Conservation (phyloP, 2,113 vertebrate genomes). For the Carassius carassius region DNA sequence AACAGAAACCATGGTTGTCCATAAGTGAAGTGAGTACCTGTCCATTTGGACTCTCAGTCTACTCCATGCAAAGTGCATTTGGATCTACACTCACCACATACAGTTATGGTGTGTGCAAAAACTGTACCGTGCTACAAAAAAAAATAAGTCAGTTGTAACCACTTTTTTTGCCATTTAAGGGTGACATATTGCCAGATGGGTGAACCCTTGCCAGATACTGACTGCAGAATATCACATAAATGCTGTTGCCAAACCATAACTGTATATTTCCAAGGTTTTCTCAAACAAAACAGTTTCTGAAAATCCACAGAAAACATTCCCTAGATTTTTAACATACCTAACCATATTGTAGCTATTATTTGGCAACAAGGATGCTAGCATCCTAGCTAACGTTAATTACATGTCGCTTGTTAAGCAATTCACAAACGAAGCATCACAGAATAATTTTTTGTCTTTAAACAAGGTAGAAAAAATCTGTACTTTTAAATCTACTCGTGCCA, state of each 20-base stretch:
- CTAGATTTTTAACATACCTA: not conserved
- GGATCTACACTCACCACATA: not conserved
- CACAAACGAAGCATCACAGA: not conserved
- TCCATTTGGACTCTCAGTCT: not conserved
- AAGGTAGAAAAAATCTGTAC: not conserved
- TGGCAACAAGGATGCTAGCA: not conserved
- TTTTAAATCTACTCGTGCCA: not conserved
- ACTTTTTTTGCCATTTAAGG: not conserved
- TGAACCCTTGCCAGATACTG: not conserved
- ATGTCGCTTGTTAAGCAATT: not conserved
- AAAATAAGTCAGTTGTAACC: too few species aligned
- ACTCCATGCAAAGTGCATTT: not conserved
- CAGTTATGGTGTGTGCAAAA: not conserved
- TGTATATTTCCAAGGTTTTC: not conserved
- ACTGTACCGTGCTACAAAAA: not conserved
- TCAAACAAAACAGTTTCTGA: not conserved
- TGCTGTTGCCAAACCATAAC: not conserved
- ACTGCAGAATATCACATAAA: not conserved
- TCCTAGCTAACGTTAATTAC: not conserved
- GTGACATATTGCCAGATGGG: not conserved
- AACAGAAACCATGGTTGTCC: not conserved
- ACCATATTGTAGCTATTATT: not conserved
- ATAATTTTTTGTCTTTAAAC: not conserved
- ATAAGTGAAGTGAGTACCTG: conserved; percentile 14
- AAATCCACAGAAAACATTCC: not conserved